Evolutionary conservation across 2,113 vertebrate genomes (phyloP).

Genomic region (Lepisosteus osseus): DNA sequence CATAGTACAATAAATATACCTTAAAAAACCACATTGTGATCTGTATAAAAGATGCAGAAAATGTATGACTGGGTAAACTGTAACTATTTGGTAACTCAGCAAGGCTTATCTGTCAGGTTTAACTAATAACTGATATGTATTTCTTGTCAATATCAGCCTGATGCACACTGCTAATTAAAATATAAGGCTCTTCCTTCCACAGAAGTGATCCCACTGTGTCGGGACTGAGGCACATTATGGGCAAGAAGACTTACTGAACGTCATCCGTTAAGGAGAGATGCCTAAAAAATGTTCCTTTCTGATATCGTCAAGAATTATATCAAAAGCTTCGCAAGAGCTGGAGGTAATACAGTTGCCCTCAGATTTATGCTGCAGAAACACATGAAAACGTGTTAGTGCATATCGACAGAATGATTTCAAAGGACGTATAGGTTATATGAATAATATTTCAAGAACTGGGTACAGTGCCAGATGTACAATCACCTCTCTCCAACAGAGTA

Average conservation of each 20-base stretch:
- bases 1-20: conserved; percentile 6
- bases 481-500: too few relatives aligned
- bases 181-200: background rate
- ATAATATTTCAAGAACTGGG: too few relatives aligned
- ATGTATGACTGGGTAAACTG: background rate
- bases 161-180: conserved; percentile 6
- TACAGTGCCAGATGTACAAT: too few relatives aligned
- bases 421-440: too few relatives aligned
- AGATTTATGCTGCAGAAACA: too few relatives aligned
- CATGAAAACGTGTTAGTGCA: too few relatives aligned
- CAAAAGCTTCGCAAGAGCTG: too few relatives aligned
- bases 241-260: background rate
- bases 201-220: background rate
- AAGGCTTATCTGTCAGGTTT: conserved; percentile 16
- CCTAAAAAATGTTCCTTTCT: background rate
- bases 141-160: conserved; percentile 10
- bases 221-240: conserved; percentile 10
- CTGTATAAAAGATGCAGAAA: conserved; percentile 1
- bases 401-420: too few relatives aligned
- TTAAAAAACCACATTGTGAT: background rate
- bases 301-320: too few relatives aligned
- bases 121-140: conserved; percentile 3
- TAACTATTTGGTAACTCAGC: conserved; percentile 16
- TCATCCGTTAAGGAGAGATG: background rate
- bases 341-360: too few relatives aligned